Evolutionary conservation across 2,797 vertebrate species (phyloP), one percentile per base, ranked within the genome.

Genomic region (Galago senegalensis): DNA sequence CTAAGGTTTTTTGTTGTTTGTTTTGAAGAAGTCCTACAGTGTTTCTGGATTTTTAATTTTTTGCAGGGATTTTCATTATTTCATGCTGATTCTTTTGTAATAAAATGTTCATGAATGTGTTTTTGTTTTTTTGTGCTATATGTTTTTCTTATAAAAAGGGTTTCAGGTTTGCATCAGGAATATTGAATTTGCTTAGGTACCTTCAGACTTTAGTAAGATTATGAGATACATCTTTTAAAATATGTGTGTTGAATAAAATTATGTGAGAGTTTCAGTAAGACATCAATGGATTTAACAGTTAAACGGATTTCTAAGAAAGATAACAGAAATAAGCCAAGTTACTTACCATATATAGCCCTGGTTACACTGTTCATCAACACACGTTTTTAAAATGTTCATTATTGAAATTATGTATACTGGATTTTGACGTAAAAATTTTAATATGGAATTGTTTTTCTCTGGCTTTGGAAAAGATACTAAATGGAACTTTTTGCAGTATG

Each of bases 131-230:
- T n/a, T 77, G 60, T 75, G n/a, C 56, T 46, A 13, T 82, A 5
- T 77, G n/a, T 77, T 34, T 87, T 93, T 95, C 17, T 94, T 94
- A 49, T 82, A 95, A 94, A 84, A 43, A 77, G 46, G 1, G 7
- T 93, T 95, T 96, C 58, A 95, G n/a, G 31, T 93, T 93, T 95
- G 70, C 29, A 49, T 93, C 31, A 81, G n/a, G 58, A 92, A 58
- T 84, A 53, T 63, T 93, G 83, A 89, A 65, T 92, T 89, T 79
- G 27, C 25, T 96, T 95, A 87, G 20, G 34, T 70, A 34, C 16
- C 12, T 67, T 87, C 31, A 49, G 43, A 93, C 53, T 93, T 94
- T 14, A 93, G 29, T 96, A 91, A 86, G 43, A 79, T 93, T 88
- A 18, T 90, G 69, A 95, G 31, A 25, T 86, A 27, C 20, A 25